Percentiles rank a stretch among this genome's conserved stretches.
phyloP scores from a whole-genome alignment of 2,797 vertebrate species.

The Chaetodon trifasciatus region DNA sequence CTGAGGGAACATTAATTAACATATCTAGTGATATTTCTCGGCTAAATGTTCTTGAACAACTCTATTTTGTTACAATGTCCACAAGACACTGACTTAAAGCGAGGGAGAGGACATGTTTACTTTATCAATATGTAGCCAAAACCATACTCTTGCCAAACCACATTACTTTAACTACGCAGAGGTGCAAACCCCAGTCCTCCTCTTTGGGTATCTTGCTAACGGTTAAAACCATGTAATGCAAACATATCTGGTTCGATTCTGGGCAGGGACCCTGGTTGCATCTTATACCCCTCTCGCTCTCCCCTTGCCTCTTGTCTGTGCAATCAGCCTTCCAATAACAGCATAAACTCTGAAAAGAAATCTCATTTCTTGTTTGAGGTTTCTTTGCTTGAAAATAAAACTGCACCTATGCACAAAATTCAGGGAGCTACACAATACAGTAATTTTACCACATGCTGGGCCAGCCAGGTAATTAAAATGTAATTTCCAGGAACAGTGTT shows the following conservation, averaged over 20 bases:
- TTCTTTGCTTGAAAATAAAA: neutral
- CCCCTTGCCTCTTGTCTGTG: neutral
- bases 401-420: neutral
- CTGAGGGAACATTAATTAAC: neutral
- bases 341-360: neutral
- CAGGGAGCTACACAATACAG: neutral
- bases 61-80: neutral
- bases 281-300: too few relatives aligned
- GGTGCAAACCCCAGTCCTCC: too few relatives aligned
- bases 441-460: neutral
- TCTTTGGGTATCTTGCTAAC: too few relatives aligned
- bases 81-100: neutral
- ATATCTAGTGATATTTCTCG: neutral
- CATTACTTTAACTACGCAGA: too few relatives aligned
- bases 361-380: neutral
- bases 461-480: neutral
- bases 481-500: neutral
- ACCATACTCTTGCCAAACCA: neutral
- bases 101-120: neutral
- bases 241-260: neutral
- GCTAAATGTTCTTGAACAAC: neutral
- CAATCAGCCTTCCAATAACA: neutral
- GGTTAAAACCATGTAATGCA: too few relatives aligned
- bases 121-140: neutral
- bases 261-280: neutral